Evolutionary conservation across 2,113 vertebrate genomes (phyloP).

Genomic region (Planiliza haematocheilus): DNA sequence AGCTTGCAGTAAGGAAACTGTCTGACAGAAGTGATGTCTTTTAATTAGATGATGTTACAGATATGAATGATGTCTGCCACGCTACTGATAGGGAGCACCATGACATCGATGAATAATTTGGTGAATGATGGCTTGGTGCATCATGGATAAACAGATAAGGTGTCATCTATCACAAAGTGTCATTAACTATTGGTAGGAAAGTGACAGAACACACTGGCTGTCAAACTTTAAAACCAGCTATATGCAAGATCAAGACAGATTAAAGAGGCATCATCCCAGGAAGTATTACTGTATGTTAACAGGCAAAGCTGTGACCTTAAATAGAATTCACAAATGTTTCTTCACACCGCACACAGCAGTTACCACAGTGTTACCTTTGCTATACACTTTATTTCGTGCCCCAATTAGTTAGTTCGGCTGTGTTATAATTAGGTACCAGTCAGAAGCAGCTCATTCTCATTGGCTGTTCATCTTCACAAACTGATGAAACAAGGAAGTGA

Average conservation of each 20-base stretch:
- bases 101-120: conserved; percentile 57
- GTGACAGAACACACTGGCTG: conserved; percentile 24
- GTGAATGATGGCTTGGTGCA: conserved; percentile 61
- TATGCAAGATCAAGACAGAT: neutral
- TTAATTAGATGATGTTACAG: conserved; percentile 78
- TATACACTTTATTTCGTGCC: neutral
- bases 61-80: conserved; percentile 75
- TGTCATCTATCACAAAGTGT: conserved; percentile 60
- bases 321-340: no score
- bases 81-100: conserved; percentile 54
- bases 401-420: neutral
- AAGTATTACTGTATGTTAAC: no score
- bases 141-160: conserved; percentile 74
- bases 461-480: no score
- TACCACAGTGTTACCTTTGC: no score
- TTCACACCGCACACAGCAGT: no score
- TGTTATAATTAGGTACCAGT: no score
- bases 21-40: conserved; percentile 74
- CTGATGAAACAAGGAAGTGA: no score
- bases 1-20: conserved; percentile 63
- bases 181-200: conserved; percentile 52
- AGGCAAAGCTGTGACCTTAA: no score
- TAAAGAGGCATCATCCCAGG: no score
- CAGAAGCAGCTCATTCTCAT: no score
- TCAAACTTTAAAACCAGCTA: conserved; percentile 4